Base-by-base conservation (phyloP, 1,140 invertebrate species). In the Bombus turneri region DNA sequence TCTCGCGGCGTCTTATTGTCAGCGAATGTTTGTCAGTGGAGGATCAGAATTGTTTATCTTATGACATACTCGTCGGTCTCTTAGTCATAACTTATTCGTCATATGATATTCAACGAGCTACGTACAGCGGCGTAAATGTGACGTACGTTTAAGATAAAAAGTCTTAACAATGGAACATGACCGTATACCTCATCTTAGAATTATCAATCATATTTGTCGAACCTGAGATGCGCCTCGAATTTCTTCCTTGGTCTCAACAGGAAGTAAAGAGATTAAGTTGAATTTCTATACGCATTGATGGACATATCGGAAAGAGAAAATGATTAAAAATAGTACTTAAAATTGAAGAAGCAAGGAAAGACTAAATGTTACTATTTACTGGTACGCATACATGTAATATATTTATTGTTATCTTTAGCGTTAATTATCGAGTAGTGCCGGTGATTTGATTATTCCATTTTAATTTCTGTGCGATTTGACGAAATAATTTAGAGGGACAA, bases 81-180 rank as follows among this genome's bases (percentile, higher is more conserved):
- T 92, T 87, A 92, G 90, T 93, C 91, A 90, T 93, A 93, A 92
- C 77, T 90, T 91, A 89, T 91, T 92, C 88, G 88, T 93, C 90
- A 93, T 91, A 90, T 85, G 89, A 92, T 91, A 92, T 87, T 87
- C 57, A 37, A 59, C 86, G 10, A 25, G 43, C 28, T 13, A 18
- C 41, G 25, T 31, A 66, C 6, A 37, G 37, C 81, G 43, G 37
- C 34, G 78, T 66, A 81, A 74, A 72, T 34, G 37, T 53, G 77
- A 57, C 83, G 68, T 53, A 39, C 22, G 39, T n/a, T 43, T 34
- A 5, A 66, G 83, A 85, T 85, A 85, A 85, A 85, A 85, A 85
- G 41, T 39, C 22, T 85, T 85, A 80, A 85, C 83, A 85, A 85
- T 85, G 53, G 53, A 64, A 72, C 66, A 80, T 25, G 66, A 34